Percentiles rank a stretch among this genome's conserved stretches.
These are phyloP conservation scores for Rhinella marina DNA, from an alignment of 2,797 vertebrate species.

Conservation along the genomic window DNA sequence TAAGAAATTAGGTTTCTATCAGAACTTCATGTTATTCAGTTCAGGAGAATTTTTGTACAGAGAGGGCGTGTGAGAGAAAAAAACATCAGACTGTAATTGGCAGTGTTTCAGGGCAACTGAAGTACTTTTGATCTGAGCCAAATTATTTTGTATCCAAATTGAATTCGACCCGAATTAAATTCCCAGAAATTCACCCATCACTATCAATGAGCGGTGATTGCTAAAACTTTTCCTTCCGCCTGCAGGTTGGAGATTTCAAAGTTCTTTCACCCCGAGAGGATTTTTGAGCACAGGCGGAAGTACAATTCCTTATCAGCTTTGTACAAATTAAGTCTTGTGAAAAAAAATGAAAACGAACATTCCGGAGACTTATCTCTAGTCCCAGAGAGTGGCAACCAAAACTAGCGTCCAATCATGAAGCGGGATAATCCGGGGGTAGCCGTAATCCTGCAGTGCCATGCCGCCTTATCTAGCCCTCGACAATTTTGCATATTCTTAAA, in stretches of 20 bases:
- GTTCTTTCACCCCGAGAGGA: conserved; percentile 76
- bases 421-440: conserved; percentile 60
- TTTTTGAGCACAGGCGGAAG: conserved; percentile 83
- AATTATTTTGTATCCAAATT: too few relatives aligned
- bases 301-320: conserved; percentile 83
- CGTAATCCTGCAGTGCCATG: conserved; percentile 59
- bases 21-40: too few relatives aligned
- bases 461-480: conserved; percentile 50
- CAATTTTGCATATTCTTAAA: conserved; percentile 58
- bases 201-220: neutral
- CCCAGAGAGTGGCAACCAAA: conserved; percentile 52
- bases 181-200: too few relatives aligned
- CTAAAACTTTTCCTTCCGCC: conserved; percentile 69
- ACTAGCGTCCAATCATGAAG: conserved; percentile 39
- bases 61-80: too few relatives aligned
- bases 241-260: conserved; percentile 69
- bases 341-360: conserved; percentile 83
- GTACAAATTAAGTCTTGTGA: conserved; percentile 87
- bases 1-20: too few relatives aligned
- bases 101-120: too few relatives aligned
- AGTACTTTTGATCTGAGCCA: too few relatives aligned
- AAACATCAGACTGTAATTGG: too few relatives aligned
- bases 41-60: too few relatives aligned
- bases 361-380: conserved; percentile 72
- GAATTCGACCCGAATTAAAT: too few relatives aligned